Conservation (phyloP, 2,888 invertebrate species). For the Xiphydria camelus region DNA sequence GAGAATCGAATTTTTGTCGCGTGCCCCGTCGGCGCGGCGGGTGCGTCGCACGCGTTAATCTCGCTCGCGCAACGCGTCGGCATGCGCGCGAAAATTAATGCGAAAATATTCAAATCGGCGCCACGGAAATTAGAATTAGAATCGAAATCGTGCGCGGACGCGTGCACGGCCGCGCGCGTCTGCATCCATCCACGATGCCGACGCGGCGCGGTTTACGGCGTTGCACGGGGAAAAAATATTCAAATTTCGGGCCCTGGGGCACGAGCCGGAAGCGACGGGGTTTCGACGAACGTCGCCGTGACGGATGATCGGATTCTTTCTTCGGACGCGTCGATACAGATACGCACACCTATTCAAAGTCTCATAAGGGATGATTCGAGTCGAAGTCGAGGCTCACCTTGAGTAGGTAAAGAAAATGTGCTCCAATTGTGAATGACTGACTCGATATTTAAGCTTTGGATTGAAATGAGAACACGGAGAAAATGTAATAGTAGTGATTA, state of each 20-base stretch:
- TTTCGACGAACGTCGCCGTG: slow-evolving; percentile 13
- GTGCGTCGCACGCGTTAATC: too few relatives aligned
- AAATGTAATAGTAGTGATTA: too few relatives aligned
- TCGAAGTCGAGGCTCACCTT: too few relatives aligned
- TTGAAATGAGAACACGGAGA: too few relatives aligned
- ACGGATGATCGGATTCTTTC: slow-evolving; percentile 31
- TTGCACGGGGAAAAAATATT: slow-evolving; percentile 31
- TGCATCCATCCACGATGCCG: background rate
- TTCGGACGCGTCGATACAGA: background rate
- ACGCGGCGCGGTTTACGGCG: background rate
- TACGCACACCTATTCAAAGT: too few relatives aligned
- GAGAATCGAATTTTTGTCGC: slow-evolving; percentile 36
- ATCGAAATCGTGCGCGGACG: slow-evolving; percentile 46
- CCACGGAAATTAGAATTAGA: slow-evolving; percentile 48
- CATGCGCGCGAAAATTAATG: slow-evolving; percentile 17
- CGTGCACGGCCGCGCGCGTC: slow-evolving; percentile 32
- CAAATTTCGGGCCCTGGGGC: slow-evolving; percentile 35
- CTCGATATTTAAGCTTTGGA: too few relatives aligned
- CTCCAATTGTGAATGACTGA: too few relatives aligned
- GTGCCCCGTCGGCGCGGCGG: too few relatives aligned
- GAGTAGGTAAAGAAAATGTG: too few relatives aligned
- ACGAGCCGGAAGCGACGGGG: slow-evolving; percentile 37
- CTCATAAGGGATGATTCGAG: too few relatives aligned
- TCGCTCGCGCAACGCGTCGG: slow-evolving; percentile 18
- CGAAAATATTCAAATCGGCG: slow-evolving; percentile 15